Evolutionary conservation across 2,797 vertebrate genomes (phyloP).

Genomic region (Poeciliopsis paucimaculata): DNA sequence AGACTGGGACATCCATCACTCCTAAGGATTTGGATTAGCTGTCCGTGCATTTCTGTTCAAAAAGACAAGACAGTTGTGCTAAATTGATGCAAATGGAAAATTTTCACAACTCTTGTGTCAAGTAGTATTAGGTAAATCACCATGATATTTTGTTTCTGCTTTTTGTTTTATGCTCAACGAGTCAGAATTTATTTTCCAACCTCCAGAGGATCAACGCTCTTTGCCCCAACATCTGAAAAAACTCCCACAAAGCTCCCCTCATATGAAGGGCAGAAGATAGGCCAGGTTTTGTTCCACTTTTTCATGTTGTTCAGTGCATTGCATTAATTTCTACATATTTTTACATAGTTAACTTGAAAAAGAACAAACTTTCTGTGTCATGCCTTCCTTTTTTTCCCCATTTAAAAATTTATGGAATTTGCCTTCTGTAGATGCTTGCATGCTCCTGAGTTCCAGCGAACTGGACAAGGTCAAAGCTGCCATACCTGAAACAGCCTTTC

Average conservation of each 20-base stretch:
- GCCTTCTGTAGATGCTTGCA: constrained; percentile 2
- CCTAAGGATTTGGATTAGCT: neutral
- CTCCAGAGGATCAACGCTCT: constrained; percentile 38
- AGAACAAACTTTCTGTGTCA: constrained; percentile 8
- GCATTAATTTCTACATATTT: constrained; percentile 5
- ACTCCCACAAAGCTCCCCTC: constrained; percentile 22
- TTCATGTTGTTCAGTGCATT: constrained; percentile 13
- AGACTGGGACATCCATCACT: neutral
- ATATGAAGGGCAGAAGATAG: constrained; percentile 7
- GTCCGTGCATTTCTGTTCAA: neutral
- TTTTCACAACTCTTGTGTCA: neutral
- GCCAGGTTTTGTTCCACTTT: constrained; percentile 23
- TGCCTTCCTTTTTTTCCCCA: neutral
- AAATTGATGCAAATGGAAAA: neutral
- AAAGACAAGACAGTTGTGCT: neutral
- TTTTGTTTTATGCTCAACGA: constrained; percentile 22
- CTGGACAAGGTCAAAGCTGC: neutral
- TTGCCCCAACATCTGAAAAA: constrained; percentile 40
- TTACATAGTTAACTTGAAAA: constrained; percentile 14
- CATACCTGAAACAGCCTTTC: constrained; percentile 10
- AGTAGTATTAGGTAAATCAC: constrained; percentile 12
- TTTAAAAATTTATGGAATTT: neutral
- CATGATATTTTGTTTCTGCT: constrained; percentile 14
- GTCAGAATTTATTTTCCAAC: constrained; percentile 34
- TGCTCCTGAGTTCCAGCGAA: constrained; percentile 13